phyloP scores from a whole-genome alignment of 2,113 vertebrate genomes.

The Monarcha castaneiventris region DNA sequence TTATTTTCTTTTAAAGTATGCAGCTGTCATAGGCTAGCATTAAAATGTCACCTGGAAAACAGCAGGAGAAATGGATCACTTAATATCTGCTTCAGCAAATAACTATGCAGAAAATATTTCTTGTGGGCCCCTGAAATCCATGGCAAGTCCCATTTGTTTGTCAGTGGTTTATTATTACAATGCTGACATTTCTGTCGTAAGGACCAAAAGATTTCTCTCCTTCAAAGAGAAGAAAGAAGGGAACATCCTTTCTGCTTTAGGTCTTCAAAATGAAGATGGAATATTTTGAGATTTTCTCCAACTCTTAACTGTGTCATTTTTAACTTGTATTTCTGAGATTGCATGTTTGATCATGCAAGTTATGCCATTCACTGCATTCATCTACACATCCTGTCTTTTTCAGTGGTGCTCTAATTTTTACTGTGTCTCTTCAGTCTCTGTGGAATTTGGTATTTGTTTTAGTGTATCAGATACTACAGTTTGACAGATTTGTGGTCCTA shows the following conservation, averaged over 20 bases:
- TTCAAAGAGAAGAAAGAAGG: background rate
- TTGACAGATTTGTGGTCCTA: background rate
- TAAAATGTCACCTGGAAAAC: constrained; percentile 43
- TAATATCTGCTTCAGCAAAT: background rate
- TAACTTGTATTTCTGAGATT: background rate
- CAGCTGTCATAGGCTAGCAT: constrained; percentile 47
- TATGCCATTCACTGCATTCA: background rate
- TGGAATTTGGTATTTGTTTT: background rate
- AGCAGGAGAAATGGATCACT: constrained; percentile 11
- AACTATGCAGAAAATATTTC: background rate
- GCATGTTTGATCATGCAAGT: background rate
- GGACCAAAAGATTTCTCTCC: background rate
- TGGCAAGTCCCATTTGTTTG: background rate
- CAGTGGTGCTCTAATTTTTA: background rate
- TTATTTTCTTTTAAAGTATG: background rate
- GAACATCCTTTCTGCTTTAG: background rate
- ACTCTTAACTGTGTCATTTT: background rate
- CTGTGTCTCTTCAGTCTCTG: background rate
- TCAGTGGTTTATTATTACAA: background rate
- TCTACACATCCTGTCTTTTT: background rate
- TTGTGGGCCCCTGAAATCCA: background rate
- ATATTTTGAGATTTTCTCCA: background rate
- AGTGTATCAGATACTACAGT: background rate
- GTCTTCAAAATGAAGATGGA: background rate
- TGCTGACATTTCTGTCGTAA: background rate